Conservation (phyloP, 2,113 vertebrate genomes). For the Archocentrus centrarchus region DNA sequence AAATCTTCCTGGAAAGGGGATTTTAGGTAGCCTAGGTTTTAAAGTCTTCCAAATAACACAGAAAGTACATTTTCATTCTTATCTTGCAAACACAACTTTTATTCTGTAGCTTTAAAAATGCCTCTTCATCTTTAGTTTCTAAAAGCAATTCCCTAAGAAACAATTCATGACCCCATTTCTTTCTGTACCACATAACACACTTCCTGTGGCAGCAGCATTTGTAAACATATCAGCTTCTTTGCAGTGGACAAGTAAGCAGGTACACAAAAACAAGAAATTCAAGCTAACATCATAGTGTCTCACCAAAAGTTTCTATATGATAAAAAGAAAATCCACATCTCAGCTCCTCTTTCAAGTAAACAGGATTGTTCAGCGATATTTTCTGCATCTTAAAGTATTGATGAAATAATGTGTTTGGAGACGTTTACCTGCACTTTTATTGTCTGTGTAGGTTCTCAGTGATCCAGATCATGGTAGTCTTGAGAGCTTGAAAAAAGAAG, state of each 20-base stretch:
- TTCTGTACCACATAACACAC: not conserved
- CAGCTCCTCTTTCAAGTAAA: not conserved
- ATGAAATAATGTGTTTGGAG: not conserved
- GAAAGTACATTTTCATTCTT: not conserved
- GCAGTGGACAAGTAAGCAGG: not conserved
- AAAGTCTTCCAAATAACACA: slow-evolving; percentile 6
- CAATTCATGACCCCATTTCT: slow-evolving; percentile 18
- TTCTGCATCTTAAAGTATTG: not conserved
- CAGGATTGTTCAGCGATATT: not conserved
- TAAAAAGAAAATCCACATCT: not conserved
- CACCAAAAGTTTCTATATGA: not conserved
- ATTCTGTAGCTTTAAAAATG: slow-evolving; percentile 6
- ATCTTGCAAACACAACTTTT: not conserved
- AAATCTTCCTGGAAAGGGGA: not conserved
- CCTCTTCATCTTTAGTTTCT: slow-evolving; percentile 16
- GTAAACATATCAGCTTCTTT: slow-evolving; percentile 10
- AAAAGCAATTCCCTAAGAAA: slow-evolving; percentile 23
- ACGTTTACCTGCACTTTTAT: slow-evolving; percentile 8
- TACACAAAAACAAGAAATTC: not conserved
- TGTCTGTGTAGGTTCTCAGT: too few species aligned
- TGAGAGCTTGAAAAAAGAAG: too few species aligned
- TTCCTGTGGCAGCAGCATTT: slow-evolving; percentile 1
- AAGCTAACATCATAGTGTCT: not conserved
- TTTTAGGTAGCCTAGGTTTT: not conserved
- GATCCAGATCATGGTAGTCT: too few species aligned